Percentiles rank a stretch among this genome's conserved stretches.
phyloP scores from a whole-genome alignment of 2,113 vertebrate species.

The Paralichthys olivaceus region DNA sequence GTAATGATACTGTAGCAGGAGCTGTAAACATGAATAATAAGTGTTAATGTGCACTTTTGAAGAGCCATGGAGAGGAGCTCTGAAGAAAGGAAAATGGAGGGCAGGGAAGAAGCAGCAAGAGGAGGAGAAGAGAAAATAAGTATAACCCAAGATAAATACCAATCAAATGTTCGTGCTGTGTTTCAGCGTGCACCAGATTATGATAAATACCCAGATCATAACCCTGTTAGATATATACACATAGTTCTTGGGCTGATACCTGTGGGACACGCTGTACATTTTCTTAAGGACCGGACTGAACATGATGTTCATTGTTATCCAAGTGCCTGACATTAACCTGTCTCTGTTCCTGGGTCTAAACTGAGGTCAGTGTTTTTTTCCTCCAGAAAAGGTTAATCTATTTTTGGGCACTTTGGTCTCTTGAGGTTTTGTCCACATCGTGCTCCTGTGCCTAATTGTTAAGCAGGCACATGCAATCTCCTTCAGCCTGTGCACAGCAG shows the following conservation, averaged over 20 bases:
- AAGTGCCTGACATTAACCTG: background rate
- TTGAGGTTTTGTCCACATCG: background rate
- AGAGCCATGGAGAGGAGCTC: background rate
- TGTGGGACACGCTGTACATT: background rate
- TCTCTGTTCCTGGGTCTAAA: background rate
- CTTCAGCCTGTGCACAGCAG: background rate
- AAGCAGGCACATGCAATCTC: constrained; percentile 2
- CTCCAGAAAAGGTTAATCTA: constrained; percentile 17
- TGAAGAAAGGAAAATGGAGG: background rate
- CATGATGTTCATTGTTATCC: background rate
- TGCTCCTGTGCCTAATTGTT: constrained; percentile 12
- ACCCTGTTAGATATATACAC: background rate
- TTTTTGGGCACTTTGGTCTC: background rate
- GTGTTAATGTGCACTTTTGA: constrained; percentile 2
- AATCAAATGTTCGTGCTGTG: background rate
- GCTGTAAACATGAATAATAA: constrained; percentile 57
- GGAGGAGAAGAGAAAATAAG: background rate
- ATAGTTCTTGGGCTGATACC: background rate
- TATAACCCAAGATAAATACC: background rate
- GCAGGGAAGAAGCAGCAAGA: background rate
- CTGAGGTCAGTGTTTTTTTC: background rate
- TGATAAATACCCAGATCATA: background rate
- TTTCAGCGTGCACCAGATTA: background rate
- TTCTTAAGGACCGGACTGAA: background rate
- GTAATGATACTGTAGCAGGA: constrained; percentile 50